Conservation (phyloP, 1,140 invertebrate species). For the Penaeus chinensis region DNA sequence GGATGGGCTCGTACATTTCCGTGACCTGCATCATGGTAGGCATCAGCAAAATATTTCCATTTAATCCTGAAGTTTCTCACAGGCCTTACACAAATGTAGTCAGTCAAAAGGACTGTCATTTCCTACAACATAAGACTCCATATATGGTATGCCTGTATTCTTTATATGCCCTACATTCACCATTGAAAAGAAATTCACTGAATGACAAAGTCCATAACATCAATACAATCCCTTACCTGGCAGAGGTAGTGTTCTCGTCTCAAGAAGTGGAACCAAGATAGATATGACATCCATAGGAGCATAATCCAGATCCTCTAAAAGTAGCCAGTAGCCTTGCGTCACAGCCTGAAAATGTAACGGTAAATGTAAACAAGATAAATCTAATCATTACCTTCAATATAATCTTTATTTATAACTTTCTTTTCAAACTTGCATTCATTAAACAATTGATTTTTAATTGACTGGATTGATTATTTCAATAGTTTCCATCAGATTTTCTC, state of each 20-base stretch:
- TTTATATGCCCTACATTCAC: too few relatives aligned
- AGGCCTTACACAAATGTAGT: background rate
- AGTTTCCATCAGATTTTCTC: too few relatives aligned
- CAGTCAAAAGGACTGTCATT: background rate
- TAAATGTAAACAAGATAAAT: background rate
- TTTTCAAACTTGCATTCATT: too few relatives aligned
- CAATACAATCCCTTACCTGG: conserved; percentile 33
- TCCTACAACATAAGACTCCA: background rate
- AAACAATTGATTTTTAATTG: too few relatives aligned
- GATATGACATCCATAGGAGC: conserved; percentile 93
- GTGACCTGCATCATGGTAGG: conserved; percentile 69
- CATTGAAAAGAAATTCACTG: too few relatives aligned
- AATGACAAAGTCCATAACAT: background rate
- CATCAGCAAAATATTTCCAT: background rate
- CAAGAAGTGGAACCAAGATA: conserved; percentile 85
- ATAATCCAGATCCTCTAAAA: conserved; percentile 96
- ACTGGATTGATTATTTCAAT: too few relatives aligned
- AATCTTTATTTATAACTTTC: too few relatives aligned
- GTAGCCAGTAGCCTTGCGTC: conserved; percentile 87
- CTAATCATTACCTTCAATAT: background rate
- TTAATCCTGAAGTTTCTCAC: background rate
- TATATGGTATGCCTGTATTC: too few relatives aligned
- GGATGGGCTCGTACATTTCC: conserved; percentile 83
- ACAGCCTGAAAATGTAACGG: conserved; percentile 77
- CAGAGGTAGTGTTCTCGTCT: conserved; percentile 78